phyloP scores from a whole-genome alignment of 2,113 vertebrate species.

The Salvator merianae region DNA sequence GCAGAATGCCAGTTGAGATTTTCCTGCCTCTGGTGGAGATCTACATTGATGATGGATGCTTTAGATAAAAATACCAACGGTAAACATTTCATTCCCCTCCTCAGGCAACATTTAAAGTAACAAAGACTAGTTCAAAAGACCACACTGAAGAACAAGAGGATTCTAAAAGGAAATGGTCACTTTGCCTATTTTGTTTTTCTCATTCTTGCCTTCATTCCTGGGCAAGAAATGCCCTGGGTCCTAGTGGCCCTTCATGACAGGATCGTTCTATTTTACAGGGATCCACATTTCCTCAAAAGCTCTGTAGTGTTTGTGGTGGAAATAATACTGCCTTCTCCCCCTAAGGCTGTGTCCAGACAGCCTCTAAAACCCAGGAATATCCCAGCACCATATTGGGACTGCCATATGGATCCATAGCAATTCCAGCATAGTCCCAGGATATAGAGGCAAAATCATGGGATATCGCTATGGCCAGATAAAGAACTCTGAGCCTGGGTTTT shows the following conservation, averaged over 20 bases:
- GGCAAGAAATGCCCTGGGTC: too few species aligned
- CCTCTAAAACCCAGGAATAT: too few species aligned
- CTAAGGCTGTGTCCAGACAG: too few species aligned
- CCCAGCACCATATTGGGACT: too few species aligned
- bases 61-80: not conserved
- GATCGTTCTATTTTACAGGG: too few species aligned
- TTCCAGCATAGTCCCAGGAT: too few species aligned
- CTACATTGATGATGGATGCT: not conserved
- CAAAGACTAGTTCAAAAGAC: not conserved
- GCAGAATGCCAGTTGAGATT: not conserved
- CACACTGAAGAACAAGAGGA: not conserved
- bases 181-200: not conserved
- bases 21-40: constrained; percentile 3
- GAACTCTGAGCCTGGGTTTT: too few species aligned
- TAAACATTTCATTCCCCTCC: not conserved
- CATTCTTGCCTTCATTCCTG: not conserved
- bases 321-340: too few species aligned
- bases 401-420: too few species aligned
- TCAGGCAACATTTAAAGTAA: not conserved
- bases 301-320: not conserved
- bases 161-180: not conserved
- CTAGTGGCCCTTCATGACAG: not conserved
- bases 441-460: too few species aligned
- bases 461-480: too few species aligned
- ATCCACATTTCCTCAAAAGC: not conserved